Base-by-base conservation (phyloP, 2,888 invertebrate species). In the Rhingia campestris region DNA sequence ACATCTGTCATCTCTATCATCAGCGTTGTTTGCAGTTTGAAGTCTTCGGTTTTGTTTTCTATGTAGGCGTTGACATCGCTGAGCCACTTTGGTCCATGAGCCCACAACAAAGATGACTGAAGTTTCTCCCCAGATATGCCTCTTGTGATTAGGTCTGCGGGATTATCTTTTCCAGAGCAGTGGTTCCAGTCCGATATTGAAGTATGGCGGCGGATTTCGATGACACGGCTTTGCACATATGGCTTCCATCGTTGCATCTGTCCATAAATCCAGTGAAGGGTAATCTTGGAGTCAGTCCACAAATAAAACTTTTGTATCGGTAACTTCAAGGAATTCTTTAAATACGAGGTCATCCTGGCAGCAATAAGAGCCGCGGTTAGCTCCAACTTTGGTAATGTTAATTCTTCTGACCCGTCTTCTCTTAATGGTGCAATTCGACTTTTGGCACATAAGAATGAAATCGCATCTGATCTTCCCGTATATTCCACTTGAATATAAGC, bases 141-240 rank as follows among this genome's bases (percentile, higher is more conserved):
- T n/a, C n/a, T n/a, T n/a, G n/a, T n/a, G n/a, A n/a, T n/a, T n/a
- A n/a, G n/a, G n/a, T n/a, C n/a, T n/a, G n/a, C n/a, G n/a, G n/a
- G n/a, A n/a, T n/a, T n/a, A n/a, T n/a, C n/a, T n/a, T n/a, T n/a
- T n/a, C n/a, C n/a, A n/a, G n/a, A n/a, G n/a, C n/a, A n/a, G n/a
- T n/a, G n/a, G n/a, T n/a, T n/a, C n/a, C n/a, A n/a, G n/a, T n/a
- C n/a, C n/a, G n/a, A n/a, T n/a, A n/a, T n/a, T n/a, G n/a, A n/a
- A n/a, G n/a, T n/a, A n/a, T n/a, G n/a, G n/a, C n/a, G n/a, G n/a
- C 63, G 67, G 30, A 75, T 80, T 67, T 80, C 73, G 22, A 58
- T 37, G 3, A 72, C 70, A 51, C 64, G 63, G 37, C 22, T 58
- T 58, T 58, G 22, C 14, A 73, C 73, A 37, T 75, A 81, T 14